These are phyloP conservation scores for Hybognathus amarus DNA, from an alignment of 2,797 vertebrate species.

Conservation along the genomic window DNA sequence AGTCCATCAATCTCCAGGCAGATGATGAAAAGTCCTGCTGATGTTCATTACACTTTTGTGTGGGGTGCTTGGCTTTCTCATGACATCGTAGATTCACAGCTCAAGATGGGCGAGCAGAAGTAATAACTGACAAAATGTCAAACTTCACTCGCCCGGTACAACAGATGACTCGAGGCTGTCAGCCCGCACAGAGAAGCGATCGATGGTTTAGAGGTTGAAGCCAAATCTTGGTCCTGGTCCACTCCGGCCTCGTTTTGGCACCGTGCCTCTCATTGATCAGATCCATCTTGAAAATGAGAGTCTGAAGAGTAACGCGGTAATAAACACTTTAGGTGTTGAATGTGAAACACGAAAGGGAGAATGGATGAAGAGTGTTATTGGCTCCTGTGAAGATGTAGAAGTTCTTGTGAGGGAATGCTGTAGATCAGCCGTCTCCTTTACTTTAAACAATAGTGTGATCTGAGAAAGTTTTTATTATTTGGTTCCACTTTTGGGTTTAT, in stretches of 20 bases:
- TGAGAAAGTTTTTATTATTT: not conserved
- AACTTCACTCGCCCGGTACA: slow-evolving; percentile 56
- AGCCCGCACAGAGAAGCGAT: slow-evolving; percentile 37
- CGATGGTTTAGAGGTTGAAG: slow-evolving; percentile 60
- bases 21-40: slow-evolving; percentile 44
- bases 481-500: not conserved
- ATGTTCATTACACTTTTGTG: slow-evolving; percentile 54
- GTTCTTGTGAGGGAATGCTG: not conserved
- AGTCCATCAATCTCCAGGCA: slow-evolving; percentile 31
- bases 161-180: slow-evolving; percentile 49
- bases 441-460: slow-evolving; percentile 5
- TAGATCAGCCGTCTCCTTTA: not conserved
- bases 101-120: slow-evolving; percentile 30
- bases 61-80: slow-evolving; percentile 45
- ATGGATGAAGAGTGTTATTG: slow-evolving; percentile 30
- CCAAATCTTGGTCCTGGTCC: slow-evolving; percentile 33
- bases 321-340: slow-evolving; percentile 32
- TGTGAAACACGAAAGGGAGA: slow-evolving; percentile 19
- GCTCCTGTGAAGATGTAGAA: not conserved
- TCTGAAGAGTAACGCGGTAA: slow-evolving; percentile 24
- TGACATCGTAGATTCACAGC: slow-evolving; percentile 42
- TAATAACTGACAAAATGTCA: slow-evolving; percentile 61
- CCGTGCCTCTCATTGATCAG: slow-evolving; percentile 53
- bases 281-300: slow-evolving; percentile 25
- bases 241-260: slow-evolving; percentile 30